A percentile compares a stretch with the other conserved stretches of the same genome.
Conservation (phyloP, 2,888 invertebrate species). For the Spodoptera exigua region DNA sequence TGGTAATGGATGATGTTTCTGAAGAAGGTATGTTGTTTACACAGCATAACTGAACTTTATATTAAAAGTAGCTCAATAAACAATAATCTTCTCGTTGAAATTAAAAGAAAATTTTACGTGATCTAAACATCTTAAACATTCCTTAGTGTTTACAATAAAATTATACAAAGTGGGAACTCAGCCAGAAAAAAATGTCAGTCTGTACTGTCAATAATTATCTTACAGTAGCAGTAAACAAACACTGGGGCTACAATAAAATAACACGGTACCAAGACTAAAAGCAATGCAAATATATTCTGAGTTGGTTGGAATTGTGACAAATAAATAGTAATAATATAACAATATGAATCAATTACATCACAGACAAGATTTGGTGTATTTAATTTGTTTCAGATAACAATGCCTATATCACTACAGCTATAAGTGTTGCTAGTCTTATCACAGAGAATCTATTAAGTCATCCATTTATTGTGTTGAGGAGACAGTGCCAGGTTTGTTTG, state of each 20-base stretch:
- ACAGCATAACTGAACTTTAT: background rate
- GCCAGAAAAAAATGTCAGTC: slow-evolving; percentile 1
- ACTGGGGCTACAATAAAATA: too few relatives aligned
- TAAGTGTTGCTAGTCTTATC: slow-evolving; percentile 95
- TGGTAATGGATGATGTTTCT: slow-evolving; percentile 83
- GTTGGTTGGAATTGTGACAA: too few relatives aligned
- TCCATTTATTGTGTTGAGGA: slow-evolving; percentile 96
- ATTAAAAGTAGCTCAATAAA: background rate
- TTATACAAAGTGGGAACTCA: background rate
- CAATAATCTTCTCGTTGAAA: too few relatives aligned
- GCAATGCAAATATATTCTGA: too few relatives aligned
- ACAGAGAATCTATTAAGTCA: slow-evolving; percentile 97
- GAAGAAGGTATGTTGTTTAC: slow-evolving; percentile 78
- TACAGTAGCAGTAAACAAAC: too few relatives aligned
- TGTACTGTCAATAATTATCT: too few relatives aligned
- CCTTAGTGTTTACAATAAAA: slow-evolving; percentile 20
- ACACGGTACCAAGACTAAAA: too few relatives aligned
- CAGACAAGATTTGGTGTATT: too few relatives aligned
- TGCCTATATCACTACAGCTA: slow-evolving; percentile 94
- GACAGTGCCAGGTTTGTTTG: slow-evolving; percentile 96
- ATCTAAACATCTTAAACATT: background rate
- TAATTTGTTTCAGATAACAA: slow-evolving; percentile 78
- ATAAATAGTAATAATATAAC: too few relatives aligned
- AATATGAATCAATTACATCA: too few relatives aligned
- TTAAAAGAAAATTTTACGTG: background rate